Evolutionary conservation across 2,113 vertebrate species (phyloP), one percentile per base, ranked within the genome.

Genomic region (Excalfactoria chinensis): DNA sequence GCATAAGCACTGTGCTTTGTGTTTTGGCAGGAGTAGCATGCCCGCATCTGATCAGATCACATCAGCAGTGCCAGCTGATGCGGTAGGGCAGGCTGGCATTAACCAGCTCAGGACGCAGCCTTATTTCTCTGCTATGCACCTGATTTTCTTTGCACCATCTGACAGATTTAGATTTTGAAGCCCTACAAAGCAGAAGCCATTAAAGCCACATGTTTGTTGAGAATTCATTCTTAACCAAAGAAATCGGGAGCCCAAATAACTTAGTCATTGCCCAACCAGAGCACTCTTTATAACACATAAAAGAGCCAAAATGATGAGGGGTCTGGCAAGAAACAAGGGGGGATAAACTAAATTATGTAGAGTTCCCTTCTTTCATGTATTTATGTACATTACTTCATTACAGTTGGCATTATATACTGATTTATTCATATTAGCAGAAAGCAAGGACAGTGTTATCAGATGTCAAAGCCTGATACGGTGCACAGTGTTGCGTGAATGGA

Each of bases 21-120:
- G 15, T 95, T 95, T 94, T 95, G 95, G 95, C 95, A 96, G 95
- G 64, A 94, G 83, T 80, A 84, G 79, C 82, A 74, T 94, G 95
- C 79, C 95, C 43, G 0, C 95, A 95, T 96, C 95, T 89, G 93
- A 96, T 94, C 95, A 95, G 83, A 95, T 95, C 95, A 96, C 72
- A 88, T 96, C 93, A 95, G 82, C 72, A 77, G 90, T 93, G 95
- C 95, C 91, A 95, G 95, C 91, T 95, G 93, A 95, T 94, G 92
- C 46, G 0, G 95, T 73, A 91, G 92, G 76, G 66, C 83, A 91
- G 85, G 14, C 75, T 76, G 85, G 88, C 94, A 93, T 96, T 94
- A 95, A 93, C 95, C 93, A 91, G 16, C 85, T 79, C 76, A 0
- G 44, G 72, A 22, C 60, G 81, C 7, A 58, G 75, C 66, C 72